Percentiles rank a stretch among this genome's conserved stretches.
Conservation (phyloP, 2,113 vertebrate genomes). For the Clarias batrachus region DNA sequence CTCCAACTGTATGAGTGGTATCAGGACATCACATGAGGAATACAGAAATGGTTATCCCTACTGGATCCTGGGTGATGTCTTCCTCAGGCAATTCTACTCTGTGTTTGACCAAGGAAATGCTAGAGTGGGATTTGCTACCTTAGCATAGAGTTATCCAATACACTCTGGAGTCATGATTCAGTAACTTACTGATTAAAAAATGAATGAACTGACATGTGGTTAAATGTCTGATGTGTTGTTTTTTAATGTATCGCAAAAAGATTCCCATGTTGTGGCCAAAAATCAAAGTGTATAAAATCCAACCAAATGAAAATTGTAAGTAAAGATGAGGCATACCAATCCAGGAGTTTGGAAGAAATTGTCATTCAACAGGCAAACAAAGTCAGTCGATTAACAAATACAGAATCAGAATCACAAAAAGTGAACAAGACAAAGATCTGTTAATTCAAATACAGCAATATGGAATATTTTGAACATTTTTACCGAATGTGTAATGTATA, state of each 20-base stretch:
- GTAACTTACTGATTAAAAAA: not conserved
- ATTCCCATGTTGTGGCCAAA: not conserved
- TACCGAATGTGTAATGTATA: too few relatives aligned
- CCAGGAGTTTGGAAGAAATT: too few relatives aligned
- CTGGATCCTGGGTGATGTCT: conserved; percentile 52
- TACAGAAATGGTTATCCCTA: conserved; percentile 39
- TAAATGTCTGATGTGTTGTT: not conserved
- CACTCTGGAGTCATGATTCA: not conserved
- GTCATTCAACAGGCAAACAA: too few relatives aligned
- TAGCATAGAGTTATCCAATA: conserved; percentile 33
- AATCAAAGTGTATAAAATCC: not conserved
- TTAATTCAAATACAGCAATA: too few relatives aligned
- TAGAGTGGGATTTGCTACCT: conserved; percentile 47
- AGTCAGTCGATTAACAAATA: too few relatives aligned
- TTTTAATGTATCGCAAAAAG: not conserved
- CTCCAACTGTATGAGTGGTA: conserved; percentile 39
- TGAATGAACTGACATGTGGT: not conserved
- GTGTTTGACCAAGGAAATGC: conserved; percentile 51
- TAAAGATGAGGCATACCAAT: too few relatives aligned
- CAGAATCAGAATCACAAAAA: too few relatives aligned
- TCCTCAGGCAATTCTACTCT: conserved; percentile 54
- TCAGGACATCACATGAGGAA: conserved; percentile 26
- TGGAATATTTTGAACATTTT: too few relatives aligned
- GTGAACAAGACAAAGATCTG: too few relatives aligned
- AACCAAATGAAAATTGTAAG: not conserved